phyloP scores from a whole-genome alignment of 2,113 vertebrate species.

The Melozone crissalis region DNA sequence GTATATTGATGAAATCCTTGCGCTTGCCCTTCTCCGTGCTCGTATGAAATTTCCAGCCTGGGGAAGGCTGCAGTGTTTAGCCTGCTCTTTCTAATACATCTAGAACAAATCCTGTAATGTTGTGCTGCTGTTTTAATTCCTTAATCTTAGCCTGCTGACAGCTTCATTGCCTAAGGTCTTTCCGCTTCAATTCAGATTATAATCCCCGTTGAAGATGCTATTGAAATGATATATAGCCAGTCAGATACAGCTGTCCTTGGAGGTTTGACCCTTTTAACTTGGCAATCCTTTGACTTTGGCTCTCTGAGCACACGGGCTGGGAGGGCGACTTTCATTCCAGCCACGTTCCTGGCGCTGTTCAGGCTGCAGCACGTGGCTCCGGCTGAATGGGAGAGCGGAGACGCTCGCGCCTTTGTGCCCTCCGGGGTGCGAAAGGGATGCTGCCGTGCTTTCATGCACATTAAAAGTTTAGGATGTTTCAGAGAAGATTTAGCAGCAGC shows the following conservation, averaged over 20 bases:
- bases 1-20: slow-evolving; percentile 60
- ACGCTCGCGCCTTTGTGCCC: slow-evolving; percentile 35
- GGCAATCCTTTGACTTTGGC: slow-evolving; percentile 41
- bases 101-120: slow-evolving; percentile 66
- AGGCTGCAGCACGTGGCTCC: slow-evolving; percentile 44
- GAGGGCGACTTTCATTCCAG: slow-evolving; percentile 58
- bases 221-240: slow-evolving; percentile 68
- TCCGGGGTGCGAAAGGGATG: background rate
- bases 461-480: slow-evolving; percentile 47
- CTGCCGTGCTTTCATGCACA: background rate
- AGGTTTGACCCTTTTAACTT: slow-evolving; percentile 68
- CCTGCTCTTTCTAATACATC: slow-evolving; percentile 42
- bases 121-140: slow-evolving; percentile 74
- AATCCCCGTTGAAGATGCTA: slow-evolving; percentile 72
- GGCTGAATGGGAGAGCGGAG: slow-evolving; percentile 37
- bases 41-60: slow-evolving; percentile 11
- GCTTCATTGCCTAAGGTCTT: slow-evolving; percentile 76
- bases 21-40: slow-evolving; percentile 49
- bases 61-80: slow-evolving; percentile 26
- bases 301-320: slow-evolving; percentile 15
- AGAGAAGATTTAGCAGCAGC: slow-evolving; percentile 24
- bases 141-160: slow-evolving; percentile 75
- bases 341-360: slow-evolving; percentile 48
- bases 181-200: slow-evolving; percentile 76
- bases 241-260: slow-evolving; percentile 70